Evolutionary conservation across 2,888 invertebrate genomes (phyloP), one percentile per base, ranked within the genome.

Genomic region (Lacanobia oleracea): DNA sequence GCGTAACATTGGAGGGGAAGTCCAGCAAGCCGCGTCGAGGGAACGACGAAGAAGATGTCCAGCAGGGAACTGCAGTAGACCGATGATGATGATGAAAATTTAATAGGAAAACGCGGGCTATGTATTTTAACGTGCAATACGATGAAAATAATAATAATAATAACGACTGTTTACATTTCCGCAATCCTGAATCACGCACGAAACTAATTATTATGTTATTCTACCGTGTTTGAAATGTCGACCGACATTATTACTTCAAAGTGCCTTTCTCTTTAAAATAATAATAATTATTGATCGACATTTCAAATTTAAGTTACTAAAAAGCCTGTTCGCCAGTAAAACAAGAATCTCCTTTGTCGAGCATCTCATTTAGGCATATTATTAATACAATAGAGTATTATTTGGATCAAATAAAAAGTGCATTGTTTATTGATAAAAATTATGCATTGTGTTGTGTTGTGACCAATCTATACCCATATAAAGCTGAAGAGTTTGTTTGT

Each of bases 361-460:
- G 33, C 33, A 33, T 33, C 9, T 16, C 12, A 10, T 18, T 37
- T 48, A 40, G 18, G n/a, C 12, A 33, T n/a, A 27, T 27, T 8
- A 23, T 23, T 21, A 71, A 73, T 23, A 53, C 43, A 74, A 53
- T 45, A 12, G n/a, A 72, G 12, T 72, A 23, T 54, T 54, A 54
- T 40, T 27, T 40, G 1, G 8, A 54, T 12, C 14, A 37, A 53
- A 72, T 53, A 56, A 21, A 48, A 56, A 37, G 54, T n/a, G 45
- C 45, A 74, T 76, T 67, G 75, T 75, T 43, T 37, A 37, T 53
- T 67, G 57, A 76, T 76, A 76, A 56, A 75, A 50, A 75, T 3
- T 40, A 54, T 75, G 27, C 27, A 68, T 10, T 43, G 43, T 23
- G 21, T 40, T 21, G 8, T 21, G 1, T 48, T 48, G 37, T 74